Conservation (phyloP, 2,113 vertebrate species). For the Rafetus swinhoei region DNA sequence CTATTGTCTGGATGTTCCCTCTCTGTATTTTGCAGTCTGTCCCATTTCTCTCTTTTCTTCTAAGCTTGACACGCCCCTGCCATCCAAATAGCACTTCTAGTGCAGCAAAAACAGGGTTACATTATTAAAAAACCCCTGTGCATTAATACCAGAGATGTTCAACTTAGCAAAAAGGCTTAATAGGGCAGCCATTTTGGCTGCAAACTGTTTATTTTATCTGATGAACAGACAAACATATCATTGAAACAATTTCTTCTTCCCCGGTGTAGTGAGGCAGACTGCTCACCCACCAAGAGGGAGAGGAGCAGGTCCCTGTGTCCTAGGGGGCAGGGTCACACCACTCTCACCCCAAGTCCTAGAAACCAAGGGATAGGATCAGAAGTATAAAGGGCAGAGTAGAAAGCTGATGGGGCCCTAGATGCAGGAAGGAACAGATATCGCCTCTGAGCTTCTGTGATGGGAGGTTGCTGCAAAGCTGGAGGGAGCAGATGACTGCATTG, state of each 20-base stretch:
- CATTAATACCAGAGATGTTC: background rate
- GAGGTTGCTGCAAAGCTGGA: too few relatives aligned
- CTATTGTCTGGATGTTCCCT: fast-evolving
- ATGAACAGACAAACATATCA: background rate
- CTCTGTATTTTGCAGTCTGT: background rate
- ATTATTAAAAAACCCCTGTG: fast-evolving
- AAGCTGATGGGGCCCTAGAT: too few relatives aligned
- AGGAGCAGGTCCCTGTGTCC: too few relatives aligned
- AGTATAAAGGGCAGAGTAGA: too few relatives aligned
- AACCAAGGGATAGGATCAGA: too few relatives aligned
- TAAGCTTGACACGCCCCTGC: background rate
- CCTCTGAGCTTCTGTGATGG: too few relatives aligned
- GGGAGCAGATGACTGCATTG: too few relatives aligned
- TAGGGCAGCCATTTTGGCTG: background rate
- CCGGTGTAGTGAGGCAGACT: too few relatives aligned
- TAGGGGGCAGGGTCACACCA: too few relatives aligned
- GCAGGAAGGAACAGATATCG: too few relatives aligned
- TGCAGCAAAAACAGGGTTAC: background rate
- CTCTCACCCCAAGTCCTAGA: too few relatives aligned
- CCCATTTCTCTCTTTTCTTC: background rate
- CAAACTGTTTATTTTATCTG: background rate
- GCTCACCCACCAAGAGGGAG: too few relatives aligned
- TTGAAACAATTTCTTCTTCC: background rate
- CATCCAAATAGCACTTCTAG: background rate
- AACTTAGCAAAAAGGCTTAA: background rate